These are phyloP conservation scores for Odontamblyopus rebecca DNA, from an alignment of 2,797 vertebrate species.

Conservation along the genomic window DNA sequence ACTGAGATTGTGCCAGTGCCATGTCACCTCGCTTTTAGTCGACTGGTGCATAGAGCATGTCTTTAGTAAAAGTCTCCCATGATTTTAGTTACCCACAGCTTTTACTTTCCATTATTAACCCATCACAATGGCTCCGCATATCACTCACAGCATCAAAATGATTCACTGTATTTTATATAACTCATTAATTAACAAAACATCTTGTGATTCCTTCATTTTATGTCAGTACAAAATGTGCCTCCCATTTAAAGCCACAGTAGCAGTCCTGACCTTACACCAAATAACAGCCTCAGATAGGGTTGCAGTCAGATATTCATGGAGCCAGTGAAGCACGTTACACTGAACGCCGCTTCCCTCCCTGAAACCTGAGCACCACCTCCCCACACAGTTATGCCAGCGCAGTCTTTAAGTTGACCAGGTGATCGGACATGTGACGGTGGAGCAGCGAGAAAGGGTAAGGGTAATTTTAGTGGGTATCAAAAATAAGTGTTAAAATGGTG, in stretches of 20 bases:
- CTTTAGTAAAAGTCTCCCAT: too few relatives aligned
- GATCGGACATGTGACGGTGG: slow-evolving; percentile 19
- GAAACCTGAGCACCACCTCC: slow-evolving; percentile 58
- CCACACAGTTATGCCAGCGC: slow-evolving; percentile 38
- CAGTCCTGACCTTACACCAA: slow-evolving; percentile 49
- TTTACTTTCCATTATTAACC: neutral
- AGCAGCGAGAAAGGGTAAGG: slow-evolving; percentile 5
- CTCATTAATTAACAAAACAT: neutral
- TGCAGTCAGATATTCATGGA: slow-evolving; percentile 57
- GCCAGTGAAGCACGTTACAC: slow-evolving; percentile 34
- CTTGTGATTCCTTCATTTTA: slow-evolving; percentile 3
- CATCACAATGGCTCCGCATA: neutral
- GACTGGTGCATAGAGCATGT: too few relatives aligned
- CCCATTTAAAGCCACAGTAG: slow-evolving; percentile 11
- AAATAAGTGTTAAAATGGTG: slow-evolving; percentile 3
- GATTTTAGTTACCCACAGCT: neutral
- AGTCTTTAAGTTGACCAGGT: slow-evolving; percentile 20
- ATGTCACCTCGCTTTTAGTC: too few relatives aligned
- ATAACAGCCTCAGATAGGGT: slow-evolving; percentile 55
- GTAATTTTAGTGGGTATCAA: slow-evolving; percentile 10
- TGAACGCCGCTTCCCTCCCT: slow-evolving; percentile 20
- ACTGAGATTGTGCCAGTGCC: too few relatives aligned
- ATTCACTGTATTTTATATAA: neutral
- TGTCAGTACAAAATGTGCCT: slow-evolving; percentile 4
- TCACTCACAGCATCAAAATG: neutral